phyloP scores from a whole-genome alignment of 1,140 invertebrate species.

The Orchesella cincta region DNA sequence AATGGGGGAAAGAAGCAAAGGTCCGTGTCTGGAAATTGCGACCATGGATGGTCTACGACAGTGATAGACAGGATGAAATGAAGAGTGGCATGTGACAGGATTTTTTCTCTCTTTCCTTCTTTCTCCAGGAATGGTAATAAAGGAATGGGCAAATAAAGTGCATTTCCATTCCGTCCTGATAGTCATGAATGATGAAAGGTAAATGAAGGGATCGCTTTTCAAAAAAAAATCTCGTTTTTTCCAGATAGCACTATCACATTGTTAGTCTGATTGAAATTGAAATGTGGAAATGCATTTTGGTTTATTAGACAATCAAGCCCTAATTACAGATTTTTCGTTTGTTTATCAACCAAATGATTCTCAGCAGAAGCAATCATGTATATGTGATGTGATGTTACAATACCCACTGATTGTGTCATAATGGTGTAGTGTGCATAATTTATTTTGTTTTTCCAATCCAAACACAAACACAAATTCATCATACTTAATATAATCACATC shows the following conservation, averaged over 20 bases:
- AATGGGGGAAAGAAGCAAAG: background rate
- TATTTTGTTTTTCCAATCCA: background rate
- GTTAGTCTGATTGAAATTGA: background rate
- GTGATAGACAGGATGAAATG: constrained; percentile 20
- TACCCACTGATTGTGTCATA: background rate
- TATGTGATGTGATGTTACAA: background rate
- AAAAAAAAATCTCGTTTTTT: no score
- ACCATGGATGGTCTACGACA: background rate
- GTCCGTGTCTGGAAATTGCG: background rate
- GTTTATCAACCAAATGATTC: background rate
- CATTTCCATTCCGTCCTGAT: no score
- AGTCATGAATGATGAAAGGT: no score
- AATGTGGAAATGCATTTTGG: background rate
- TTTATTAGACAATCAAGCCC: background rate
- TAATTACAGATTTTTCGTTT: background rate
- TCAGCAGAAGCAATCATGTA: no score
- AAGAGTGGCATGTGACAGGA: constrained; percentile 22
- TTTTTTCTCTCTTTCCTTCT: background rate
- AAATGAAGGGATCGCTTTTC: no score
- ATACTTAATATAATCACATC: no score
- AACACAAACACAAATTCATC: background rate
- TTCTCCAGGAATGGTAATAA: background rate
- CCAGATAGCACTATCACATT: no score
- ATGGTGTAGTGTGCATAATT: background rate
- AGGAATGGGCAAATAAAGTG: constrained; percentile 9